Percentiles rank a stretch among this genome's conserved stretches.
Conservation (phyloP, 2,888 invertebrate species). For the Pherbina coryleti region DNA sequence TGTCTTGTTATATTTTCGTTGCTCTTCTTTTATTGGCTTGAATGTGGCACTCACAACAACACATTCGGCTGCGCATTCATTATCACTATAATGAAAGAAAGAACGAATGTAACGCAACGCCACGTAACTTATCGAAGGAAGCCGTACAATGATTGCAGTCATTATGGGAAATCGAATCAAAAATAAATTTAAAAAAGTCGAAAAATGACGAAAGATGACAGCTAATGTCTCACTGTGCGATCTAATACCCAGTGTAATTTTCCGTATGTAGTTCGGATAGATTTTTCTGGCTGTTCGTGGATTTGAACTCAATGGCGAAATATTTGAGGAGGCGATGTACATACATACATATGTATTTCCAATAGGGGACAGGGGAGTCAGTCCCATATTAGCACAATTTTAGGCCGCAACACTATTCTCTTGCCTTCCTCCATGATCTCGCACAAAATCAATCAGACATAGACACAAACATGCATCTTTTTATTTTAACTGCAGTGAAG, state of each 20-base stretch:
- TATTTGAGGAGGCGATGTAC: too few species aligned
- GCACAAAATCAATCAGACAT: too few species aligned
- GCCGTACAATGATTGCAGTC: conserved; percentile 42
- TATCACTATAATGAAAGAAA: background rate
- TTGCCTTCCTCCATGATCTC: too few species aligned
- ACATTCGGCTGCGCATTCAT: background rate
- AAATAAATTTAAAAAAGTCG: background rate
- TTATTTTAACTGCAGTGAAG: too few species aligned
- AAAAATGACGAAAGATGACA: background rate
- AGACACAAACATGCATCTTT: too few species aligned
- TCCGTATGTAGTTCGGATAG: background rate
- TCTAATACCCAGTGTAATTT: background rate
- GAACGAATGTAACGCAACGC: background rate
- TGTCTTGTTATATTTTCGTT: background rate
- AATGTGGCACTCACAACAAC: background rate
- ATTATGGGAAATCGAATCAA: background rate
- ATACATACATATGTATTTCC: too few species aligned
- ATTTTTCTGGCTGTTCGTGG: background rate
- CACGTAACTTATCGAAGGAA: conserved; percentile 46
- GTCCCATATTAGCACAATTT: too few species aligned
- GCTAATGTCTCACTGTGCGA: too few species aligned
- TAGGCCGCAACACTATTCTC: too few species aligned
- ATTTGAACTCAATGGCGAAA: background rate
- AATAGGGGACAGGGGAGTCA: too few species aligned
- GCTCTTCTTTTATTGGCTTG: background rate